Percentiles rank a stretch among this genome's conserved stretches.
Conservation (phyloP, 1,140 invertebrate species). For the Agraylea sexmaculata region DNA sequence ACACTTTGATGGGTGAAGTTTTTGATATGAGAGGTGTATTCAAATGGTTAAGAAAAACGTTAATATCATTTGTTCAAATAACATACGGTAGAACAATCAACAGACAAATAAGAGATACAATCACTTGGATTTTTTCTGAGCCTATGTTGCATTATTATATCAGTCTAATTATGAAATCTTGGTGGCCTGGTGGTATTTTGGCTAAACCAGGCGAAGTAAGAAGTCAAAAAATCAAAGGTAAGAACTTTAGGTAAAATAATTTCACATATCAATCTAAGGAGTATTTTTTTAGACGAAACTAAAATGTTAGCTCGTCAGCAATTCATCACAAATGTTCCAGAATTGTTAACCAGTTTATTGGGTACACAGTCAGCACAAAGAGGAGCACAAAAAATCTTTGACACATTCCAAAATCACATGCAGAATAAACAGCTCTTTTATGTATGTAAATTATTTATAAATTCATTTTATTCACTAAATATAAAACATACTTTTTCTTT, state of each 20-base stretch:
- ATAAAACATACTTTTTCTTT: constrained; percentile 27
- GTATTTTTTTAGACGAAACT: constrained; percentile 36
- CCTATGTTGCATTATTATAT: constrained; percentile 84
- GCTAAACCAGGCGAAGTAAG: constrained; percentile 42
- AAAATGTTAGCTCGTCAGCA: constrained; percentile 50
- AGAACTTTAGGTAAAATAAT: constrained; percentile 9
- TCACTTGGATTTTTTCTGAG: constrained; percentile 78
- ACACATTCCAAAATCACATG: constrained; percentile 70
- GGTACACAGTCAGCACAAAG: constrained; percentile 72
- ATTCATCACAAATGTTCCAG: constrained; percentile 62
- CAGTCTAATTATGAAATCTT: constrained; percentile 67
- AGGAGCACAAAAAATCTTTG: constrained; percentile 77
- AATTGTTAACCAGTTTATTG: constrained; percentile 70
- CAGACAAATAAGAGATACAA: constrained; percentile 78
- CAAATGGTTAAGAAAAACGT: constrained; percentile 71
- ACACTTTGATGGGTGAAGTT: constrained; percentile 72
- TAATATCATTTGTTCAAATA: constrained; percentile 86
- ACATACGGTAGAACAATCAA: constrained; percentile 86
- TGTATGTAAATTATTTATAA: constrained; percentile 47
- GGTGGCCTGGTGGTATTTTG: constrained; percentile 75
- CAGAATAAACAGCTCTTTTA: constrained; percentile 88
- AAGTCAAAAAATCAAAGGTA: constrained; percentile 58
- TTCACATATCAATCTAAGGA: background rate
- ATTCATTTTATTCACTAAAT: constrained; percentile 7
- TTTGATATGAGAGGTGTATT: constrained; percentile 83